Evolutionary conservation across 2,797 vertebrate genomes (phyloP), one percentile per base, ranked within the genome.

Genomic region (Loris lydekkerianus): DNA sequence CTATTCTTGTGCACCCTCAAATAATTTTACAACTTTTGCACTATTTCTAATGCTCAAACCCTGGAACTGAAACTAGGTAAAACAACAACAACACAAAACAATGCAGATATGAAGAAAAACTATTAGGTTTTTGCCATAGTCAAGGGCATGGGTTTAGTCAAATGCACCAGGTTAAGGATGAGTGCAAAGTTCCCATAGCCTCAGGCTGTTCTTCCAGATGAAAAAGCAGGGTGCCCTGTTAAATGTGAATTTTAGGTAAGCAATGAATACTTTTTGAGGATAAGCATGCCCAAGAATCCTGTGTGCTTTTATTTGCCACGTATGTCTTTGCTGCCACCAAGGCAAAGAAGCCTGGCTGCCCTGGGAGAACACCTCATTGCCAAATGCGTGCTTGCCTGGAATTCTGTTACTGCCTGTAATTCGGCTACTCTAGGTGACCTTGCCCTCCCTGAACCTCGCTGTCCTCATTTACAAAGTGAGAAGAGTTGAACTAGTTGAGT

Each of bases 61-160:
- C 5, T 77, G 20, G 58, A n/a, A 81, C 2, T 17, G 95, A 92
- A 85, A 72, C 34, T 87, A 82, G 89, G 63, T 5, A 94, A 67
- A 60, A 34, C 14, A 75, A 23, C 43, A 56, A 63, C 29, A 67
- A 31, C 63, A 67, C 8, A 77, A 46, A 72, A 56, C 7, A 2
- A 4, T 4, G 73, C 0, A 84, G 25, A 23, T 34, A 81, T 13
- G 11, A 25, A 63, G 34, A 76, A 11, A 73, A 85, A 91, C 23
- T 21, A 37, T 46, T 10, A 77, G 67, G 25, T 10, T 63, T 85
- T 69, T 65, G 5, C 1, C n/a, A 58, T 56, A 88, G 40, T 67
- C 13, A 1, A 40, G 5, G 7, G 14, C 11, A 0, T 61, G 3
- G 20, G 43, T 37, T 86, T 70, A 17, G 6, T 49, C 34, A 83